phyloP scores from a whole-genome alignment of 2,113 vertebrate species.

The Grus americana region DNA sequence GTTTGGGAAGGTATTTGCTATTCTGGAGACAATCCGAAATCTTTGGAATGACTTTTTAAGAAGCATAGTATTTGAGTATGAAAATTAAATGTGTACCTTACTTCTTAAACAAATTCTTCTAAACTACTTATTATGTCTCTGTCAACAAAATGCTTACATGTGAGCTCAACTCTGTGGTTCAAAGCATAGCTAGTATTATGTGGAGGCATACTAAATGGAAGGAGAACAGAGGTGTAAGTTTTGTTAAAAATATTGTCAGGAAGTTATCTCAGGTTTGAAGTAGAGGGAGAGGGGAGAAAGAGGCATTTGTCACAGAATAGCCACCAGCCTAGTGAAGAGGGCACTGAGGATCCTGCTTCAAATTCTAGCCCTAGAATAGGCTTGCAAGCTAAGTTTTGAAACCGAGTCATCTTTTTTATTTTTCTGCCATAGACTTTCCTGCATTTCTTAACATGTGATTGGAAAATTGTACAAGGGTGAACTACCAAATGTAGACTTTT shows the following conservation, averaged over 20 bases:
- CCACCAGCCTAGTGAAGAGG: not conserved
- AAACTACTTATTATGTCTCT: slow-evolving; percentile 66
- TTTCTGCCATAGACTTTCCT: not conserved
- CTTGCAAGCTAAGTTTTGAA: not conserved
- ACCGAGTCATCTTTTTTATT: not conserved
- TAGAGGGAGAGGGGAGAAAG: not conserved
- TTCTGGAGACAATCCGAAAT: slow-evolving; percentile 46
- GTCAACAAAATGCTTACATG: slow-evolving; percentile 65
- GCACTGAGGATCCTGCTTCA: not conserved
- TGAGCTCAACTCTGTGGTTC: not conserved
- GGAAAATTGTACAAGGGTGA: not conserved
- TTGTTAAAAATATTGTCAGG: not conserved
- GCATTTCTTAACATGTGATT: not conserved
- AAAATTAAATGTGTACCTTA: slow-evolving; percentile 70
- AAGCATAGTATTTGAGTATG: slow-evolving; percentile 57
- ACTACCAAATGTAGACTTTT: not conserved
- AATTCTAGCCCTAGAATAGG: not conserved
- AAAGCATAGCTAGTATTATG: not conserved
- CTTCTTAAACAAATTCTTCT: slow-evolving; percentile 69
- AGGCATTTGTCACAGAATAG: not conserved
- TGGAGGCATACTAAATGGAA: not conserved
- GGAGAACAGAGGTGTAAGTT: not conserved
- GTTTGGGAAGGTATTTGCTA: not conserved
- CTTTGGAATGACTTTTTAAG: slow-evolving; percentile 67
- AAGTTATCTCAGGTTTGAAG: not conserved